A percentile compares a stretch with the other conserved stretches of the same genome.
phyloP scores from a whole-genome alignment of 2,888 invertebrate species.

The Schizaphis graminum region DNA sequence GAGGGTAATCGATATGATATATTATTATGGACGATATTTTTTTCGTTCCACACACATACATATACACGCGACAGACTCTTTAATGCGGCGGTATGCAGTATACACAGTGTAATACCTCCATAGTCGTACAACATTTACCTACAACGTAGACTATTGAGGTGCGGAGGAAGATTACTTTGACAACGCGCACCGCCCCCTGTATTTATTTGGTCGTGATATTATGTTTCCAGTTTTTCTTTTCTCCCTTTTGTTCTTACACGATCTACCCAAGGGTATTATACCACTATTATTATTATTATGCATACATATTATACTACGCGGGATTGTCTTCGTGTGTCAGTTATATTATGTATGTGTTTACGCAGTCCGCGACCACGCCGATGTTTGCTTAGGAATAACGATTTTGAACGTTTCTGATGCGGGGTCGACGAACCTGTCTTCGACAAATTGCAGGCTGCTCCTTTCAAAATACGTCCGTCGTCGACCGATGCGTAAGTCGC shows the following conservation, averaged over 20 bases:
- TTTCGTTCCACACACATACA: neutral
- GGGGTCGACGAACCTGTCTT: conserved; percentile 53
- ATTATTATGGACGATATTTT: neutral
- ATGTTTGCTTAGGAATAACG: conserved; percentile 46
- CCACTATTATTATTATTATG: neutral
- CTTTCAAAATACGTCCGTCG: neutral
- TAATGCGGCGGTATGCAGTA: neutral
- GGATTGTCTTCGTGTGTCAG: neutral
- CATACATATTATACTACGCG: neutral
- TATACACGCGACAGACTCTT: neutral
- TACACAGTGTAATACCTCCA: neutral
- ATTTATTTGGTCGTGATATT: conserved; percentile 41
- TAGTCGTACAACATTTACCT: neutral
- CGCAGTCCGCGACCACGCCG: conserved; percentile 26
- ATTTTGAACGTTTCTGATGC: conserved; percentile 20
- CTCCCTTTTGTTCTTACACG: conserved; percentile 14
- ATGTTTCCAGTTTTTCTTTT: conserved; percentile 35
- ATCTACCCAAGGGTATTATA: conserved; percentile 19
- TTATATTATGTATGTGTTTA: conserved; percentile 5
- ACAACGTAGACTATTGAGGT: neutral
- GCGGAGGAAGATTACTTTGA: conserved; percentile 11
- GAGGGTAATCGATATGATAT: conserved; percentile 2
- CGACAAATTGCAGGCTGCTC: conserved; percentile 42
- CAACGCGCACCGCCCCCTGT: conserved; percentile 24
- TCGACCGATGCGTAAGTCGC: conserved; percentile 1